Conservation (phyloP, 2,888 invertebrate genomes). For the Cryptophagus acutangulus region DNA sequence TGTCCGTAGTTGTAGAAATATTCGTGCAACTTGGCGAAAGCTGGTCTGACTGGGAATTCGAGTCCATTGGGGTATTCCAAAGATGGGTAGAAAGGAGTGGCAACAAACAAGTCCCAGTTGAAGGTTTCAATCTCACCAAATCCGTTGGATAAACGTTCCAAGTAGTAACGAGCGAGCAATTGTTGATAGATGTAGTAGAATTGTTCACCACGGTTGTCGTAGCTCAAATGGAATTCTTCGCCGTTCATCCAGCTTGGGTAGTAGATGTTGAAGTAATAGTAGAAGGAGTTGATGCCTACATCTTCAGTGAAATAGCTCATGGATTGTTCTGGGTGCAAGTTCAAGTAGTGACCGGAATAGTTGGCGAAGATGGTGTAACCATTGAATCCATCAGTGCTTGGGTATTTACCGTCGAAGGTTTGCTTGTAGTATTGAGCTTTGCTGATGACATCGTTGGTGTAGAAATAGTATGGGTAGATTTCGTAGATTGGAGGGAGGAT, state of each 20-base stretch:
- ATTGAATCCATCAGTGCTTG: constrained; percentile 32
- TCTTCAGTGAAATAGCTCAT: constrained; percentile 70
- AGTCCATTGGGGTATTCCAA: constrained; percentile 61
- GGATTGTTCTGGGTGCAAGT: constrained; percentile 52
- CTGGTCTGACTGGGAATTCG: constrained; percentile 58
- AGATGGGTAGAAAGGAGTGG: constrained; percentile 60
- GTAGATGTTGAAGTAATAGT: constrained; percentile 57
- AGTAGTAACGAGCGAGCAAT: constrained; percentile 64
- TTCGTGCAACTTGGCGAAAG: constrained; percentile 51
- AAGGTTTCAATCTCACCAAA: constrained; percentile 60
- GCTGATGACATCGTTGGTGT: constrained; percentile 61
- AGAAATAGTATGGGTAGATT: constrained; percentile 65
- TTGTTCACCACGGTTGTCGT: constrained; percentile 59
- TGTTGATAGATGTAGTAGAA: constrained; percentile 65
- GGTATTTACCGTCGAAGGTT: constrained; percentile 35
- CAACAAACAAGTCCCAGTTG: constrained; percentile 50
- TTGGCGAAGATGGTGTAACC: constrained; percentile 58
- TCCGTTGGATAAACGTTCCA: constrained; percentile 67
- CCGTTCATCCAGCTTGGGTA: constrained; percentile 63
- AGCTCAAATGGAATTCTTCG: constrained; percentile 41
- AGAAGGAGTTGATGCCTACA: constrained; percentile 59
- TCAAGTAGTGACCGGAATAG: constrained; percentile 54
- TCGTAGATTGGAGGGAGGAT: constrained; percentile 68
- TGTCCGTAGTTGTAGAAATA: constrained; percentile 41
- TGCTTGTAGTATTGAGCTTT: constrained; percentile 60